Evolutionary conservation across 2,888 invertebrate species (phyloP).

Genomic region (Ectemnius continuus): DNA sequence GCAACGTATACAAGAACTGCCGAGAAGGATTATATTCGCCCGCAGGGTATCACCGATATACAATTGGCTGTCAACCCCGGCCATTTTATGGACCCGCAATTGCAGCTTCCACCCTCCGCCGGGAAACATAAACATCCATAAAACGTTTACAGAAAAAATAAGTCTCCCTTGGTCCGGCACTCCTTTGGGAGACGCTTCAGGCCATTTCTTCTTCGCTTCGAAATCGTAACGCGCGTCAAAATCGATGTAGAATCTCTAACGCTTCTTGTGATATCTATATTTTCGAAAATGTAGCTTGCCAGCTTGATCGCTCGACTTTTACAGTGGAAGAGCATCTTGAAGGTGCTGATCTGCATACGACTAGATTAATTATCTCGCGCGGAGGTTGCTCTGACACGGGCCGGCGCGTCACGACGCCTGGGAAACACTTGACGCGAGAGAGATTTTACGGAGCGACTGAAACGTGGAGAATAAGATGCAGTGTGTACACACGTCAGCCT

Average conservation of each 20-base stretch:
- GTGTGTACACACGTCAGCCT: slow-evolving; percentile 13
- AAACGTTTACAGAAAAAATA: slow-evolving; percentile 32
- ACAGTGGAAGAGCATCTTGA: too few species aligned
- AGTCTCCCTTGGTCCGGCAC: not conserved
- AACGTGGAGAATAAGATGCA: not conserved
- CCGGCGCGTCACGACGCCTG: not conserved
- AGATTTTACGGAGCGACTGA: not conserved
- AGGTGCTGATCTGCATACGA: not conserved
- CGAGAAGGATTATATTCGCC: slow-evolving; percentile 29
- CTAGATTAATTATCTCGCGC: not conserved
- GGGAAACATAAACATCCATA: slow-evolving; percentile 36
- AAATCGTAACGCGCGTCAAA: not conserved
- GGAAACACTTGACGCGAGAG: not conserved
- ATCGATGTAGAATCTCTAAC: not conserved
- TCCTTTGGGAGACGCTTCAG: not conserved
- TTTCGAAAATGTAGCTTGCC: not conserved
- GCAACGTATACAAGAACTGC: slow-evolving; percentile 18
- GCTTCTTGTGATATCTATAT: not conserved
- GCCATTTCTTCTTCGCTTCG: not conserved
- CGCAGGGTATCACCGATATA: slow-evolving; percentile 34
- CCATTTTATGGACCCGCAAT: slow-evolving; percentile 21
- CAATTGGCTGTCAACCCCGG: slow-evolving; percentile 34
- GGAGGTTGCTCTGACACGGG: not conserved
- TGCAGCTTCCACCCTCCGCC: not conserved
- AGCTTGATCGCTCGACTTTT: too few species aligned